Evolutionary conservation across 2,888 invertebrate genomes (phyloP).

Genomic region (Saturnia pavonia): DNA sequence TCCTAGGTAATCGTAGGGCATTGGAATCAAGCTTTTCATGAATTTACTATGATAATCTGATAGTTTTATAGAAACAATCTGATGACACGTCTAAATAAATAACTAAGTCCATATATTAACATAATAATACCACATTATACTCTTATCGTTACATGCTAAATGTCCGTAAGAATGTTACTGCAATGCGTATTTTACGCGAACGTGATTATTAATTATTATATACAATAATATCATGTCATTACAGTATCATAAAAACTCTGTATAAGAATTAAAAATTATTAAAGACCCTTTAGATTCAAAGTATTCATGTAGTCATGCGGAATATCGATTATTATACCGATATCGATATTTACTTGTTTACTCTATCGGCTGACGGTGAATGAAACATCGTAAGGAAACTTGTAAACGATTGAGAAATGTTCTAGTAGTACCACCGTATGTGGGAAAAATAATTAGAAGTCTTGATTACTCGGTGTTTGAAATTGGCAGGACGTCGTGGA

Average conservation of each 20-base stretch:
- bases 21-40: not conserved
- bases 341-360: too few species aligned
- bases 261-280: not conserved
- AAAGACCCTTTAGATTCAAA: not conserved
- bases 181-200: conserved; percentile 14
- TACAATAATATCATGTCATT: not conserved
- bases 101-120: not conserved
- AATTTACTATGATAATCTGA: not conserved
- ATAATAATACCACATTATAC: conserved; percentile 12
- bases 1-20: not conserved
- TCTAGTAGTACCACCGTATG: too few species aligned
- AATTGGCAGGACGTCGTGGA: too few species aligned
- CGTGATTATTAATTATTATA: not conserved
- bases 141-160: conserved; percentile 9
- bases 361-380: too few species aligned
- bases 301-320: not conserved
- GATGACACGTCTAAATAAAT: not conserved
- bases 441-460: too few species aligned
- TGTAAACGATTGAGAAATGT: too few species aligned
- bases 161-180: not conserved
- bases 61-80: not conserved
- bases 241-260: not conserved
- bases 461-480: too few species aligned
- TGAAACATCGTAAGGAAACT: too few species aligned
- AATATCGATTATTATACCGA: too few species aligned